These are phyloP conservation scores for Cichladusa arquata DNA, from an alignment of 2,113 vertebrate genomes.

Conservation along the genomic window DNA sequence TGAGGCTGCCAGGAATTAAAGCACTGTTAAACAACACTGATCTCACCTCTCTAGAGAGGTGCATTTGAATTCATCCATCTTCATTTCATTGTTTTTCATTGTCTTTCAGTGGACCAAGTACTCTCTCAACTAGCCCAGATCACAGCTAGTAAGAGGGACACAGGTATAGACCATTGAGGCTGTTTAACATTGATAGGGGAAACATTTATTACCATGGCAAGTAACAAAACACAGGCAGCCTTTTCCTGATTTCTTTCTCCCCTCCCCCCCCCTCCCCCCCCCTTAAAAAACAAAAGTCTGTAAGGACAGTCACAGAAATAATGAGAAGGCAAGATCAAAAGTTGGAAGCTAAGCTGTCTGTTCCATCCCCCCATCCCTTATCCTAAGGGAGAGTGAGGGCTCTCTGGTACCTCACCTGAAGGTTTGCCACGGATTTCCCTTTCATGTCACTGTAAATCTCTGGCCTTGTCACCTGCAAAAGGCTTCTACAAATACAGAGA, in stretches of 20 bases:
- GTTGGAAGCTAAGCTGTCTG: background rate
- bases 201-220: slow-evolving; percentile 4
- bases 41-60: background rate
- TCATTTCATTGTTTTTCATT: background rate
- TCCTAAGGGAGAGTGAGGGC: background rate
- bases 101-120: background rate
- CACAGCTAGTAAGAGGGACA: background rate
- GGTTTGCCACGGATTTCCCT: background rate
- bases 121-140: background rate
- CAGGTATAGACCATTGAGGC: background rate
- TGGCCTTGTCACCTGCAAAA: background rate
- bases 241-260: background rate
- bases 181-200: background rate
- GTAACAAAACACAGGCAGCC: background rate
- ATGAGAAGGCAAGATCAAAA: background rate
- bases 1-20: background rate
- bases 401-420: background rate
- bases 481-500: background rate
- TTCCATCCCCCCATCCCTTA: background rate
- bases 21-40: background rate
- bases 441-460: background rate
- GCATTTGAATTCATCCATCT: slow-evolving; percentile 20
- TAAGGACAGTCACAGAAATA: background rate
- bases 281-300: background rate
- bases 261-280: accelerated